Percentiles rank a stretch among this genome's conserved stretches.
Conservation (phyloP, 1,140 invertebrate genomes). For the Leptinotarsa defecta region DNA sequence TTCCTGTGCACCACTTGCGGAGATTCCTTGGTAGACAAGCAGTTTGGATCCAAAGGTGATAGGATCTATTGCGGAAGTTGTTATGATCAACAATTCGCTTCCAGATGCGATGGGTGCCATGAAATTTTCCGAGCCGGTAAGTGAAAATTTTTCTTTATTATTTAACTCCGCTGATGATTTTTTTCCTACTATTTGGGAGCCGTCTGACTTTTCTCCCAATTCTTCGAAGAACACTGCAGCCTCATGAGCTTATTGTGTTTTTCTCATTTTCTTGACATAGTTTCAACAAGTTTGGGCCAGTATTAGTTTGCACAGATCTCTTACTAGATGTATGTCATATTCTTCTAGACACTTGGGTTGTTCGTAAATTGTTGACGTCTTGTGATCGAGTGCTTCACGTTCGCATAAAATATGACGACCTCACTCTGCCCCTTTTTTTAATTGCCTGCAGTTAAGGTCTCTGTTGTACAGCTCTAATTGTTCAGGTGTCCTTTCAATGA, state of each 20-base stretch:
- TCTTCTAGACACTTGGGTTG: too few relatives aligned
- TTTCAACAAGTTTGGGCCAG: background rate
- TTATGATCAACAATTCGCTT: slow-evolving; percentile 98
- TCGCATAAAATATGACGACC: too few relatives aligned
- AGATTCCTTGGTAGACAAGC: slow-evolving; percentile 97
- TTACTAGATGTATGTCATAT: background rate
- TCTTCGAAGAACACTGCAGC: background rate
- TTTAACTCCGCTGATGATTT: background rate
- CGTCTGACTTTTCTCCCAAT: too few relatives aligned
- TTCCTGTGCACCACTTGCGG: slow-evolving; percentile 98
- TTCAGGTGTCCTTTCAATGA: too few relatives aligned
- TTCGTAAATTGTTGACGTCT: too few relatives aligned
- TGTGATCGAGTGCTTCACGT: too few relatives aligned
- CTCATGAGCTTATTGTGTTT: background rate
- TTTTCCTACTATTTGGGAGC: too few relatives aligned
- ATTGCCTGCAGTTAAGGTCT: too few relatives aligned
- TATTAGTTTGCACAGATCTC: background rate
- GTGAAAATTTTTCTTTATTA: slow-evolving; percentile 42
- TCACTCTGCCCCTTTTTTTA: too few relatives aligned
- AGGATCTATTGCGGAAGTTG: slow-evolving; percentile 99
- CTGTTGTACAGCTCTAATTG: too few relatives aligned
- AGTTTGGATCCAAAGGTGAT: slow-evolving; percentile 96
- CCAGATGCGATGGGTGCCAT: slow-evolving; percentile 96
- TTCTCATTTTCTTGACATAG: background rate
- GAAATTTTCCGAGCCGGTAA: slow-evolving; percentile 98